These are phyloP conservation scores for Drosophila longiperda DNA, from an alignment of 2,888 invertebrate genomes.

Conservation along the genomic window DNA sequence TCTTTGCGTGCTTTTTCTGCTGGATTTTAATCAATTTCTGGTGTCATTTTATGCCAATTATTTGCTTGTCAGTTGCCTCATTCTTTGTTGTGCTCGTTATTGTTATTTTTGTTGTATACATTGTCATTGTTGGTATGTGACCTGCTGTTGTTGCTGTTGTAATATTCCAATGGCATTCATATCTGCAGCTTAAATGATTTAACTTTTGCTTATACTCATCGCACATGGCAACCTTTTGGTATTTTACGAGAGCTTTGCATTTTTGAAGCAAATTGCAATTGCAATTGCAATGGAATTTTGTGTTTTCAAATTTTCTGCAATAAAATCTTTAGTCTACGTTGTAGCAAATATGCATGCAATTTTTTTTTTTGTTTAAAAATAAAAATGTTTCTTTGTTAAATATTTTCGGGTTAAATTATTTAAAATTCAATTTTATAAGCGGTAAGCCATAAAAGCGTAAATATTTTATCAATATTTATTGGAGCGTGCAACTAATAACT, in stretches of 20 bases:
- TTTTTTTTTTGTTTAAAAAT: not conserved
- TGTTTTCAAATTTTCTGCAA: not conserved
- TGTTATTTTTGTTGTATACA: constrained; percentile 16
- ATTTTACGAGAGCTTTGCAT: constrained; percentile 24
- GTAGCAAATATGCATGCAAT: not conserved
- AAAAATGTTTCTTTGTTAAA: not conserved
- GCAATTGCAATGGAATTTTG: constrained; percentile 5
- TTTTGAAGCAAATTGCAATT: constrained; percentile 8
- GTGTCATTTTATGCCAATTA: constrained; percentile 76
- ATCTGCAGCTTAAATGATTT: constrained; percentile 31
- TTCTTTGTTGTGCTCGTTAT: constrained; percentile 27
- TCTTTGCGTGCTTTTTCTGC: constrained; percentile 18
- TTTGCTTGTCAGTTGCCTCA: constrained; percentile 49
- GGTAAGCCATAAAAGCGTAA: not conserved
- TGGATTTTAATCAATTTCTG: constrained; percentile 71
- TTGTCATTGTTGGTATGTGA: not conserved
- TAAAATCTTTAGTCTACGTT: not conserved
- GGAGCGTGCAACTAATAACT: not conserved
- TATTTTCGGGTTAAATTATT: not conserved
- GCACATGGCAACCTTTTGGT: not conserved
- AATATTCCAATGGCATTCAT: constrained; percentile 38
- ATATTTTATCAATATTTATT: not conserved
- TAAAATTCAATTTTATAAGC: not conserved
- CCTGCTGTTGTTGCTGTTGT: constrained; percentile 9
- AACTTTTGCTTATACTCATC: constrained; percentile 30